A percentile compares a stretch with the other conserved stretches of the same genome.
phyloP scores from a whole-genome alignment of 2,113 vertebrate species.

The Lophius piscatorius region DNA sequence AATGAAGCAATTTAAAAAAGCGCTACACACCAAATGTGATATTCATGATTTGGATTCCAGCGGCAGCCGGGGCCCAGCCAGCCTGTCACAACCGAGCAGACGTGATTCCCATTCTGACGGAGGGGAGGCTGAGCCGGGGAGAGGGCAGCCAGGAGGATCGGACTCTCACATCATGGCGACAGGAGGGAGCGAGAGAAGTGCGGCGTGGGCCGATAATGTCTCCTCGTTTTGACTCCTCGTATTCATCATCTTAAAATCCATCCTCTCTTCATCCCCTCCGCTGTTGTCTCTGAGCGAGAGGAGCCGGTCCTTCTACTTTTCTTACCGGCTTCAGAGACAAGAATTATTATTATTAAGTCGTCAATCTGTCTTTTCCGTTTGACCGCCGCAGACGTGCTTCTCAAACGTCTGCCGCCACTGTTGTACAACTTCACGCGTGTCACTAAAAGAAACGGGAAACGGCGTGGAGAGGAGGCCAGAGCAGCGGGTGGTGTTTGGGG shows the following conservation, averaged over 20 bases:
- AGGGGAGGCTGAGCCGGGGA: conserved; percentile 18
- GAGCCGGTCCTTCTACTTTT: conserved; percentile 3
- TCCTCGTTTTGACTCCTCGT: no score
- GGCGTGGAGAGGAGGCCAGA: no score
- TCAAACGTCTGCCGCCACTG: no score
- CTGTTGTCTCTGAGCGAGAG: conserved; percentile 9
- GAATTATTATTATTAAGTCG: not conserved
- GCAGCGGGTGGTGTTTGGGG: no score
- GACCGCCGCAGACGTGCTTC: no score
- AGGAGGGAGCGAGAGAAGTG: conserved; percentile 2
- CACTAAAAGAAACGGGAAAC: no score
- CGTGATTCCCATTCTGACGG: conserved; percentile 62
- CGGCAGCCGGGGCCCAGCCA: conserved; percentile 55
- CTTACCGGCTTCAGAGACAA: conserved; percentile 10
- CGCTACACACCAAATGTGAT: conserved; percentile 76
- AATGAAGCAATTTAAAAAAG: conserved; percentile 80
- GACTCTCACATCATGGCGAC: conserved; percentile 15
- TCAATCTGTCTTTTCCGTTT: no score
- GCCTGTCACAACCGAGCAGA: conserved; percentile 67
- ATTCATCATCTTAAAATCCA: not conserved
- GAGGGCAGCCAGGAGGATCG: conserved; percentile 6
- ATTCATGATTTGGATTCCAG: conserved; percentile 78
- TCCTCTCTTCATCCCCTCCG: not conserved
- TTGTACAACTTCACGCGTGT: no score
- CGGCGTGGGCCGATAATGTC: not conserved